Conservation (phyloP, 2,797 vertebrate genomes). For the Calcarius lapponicus region DNA sequence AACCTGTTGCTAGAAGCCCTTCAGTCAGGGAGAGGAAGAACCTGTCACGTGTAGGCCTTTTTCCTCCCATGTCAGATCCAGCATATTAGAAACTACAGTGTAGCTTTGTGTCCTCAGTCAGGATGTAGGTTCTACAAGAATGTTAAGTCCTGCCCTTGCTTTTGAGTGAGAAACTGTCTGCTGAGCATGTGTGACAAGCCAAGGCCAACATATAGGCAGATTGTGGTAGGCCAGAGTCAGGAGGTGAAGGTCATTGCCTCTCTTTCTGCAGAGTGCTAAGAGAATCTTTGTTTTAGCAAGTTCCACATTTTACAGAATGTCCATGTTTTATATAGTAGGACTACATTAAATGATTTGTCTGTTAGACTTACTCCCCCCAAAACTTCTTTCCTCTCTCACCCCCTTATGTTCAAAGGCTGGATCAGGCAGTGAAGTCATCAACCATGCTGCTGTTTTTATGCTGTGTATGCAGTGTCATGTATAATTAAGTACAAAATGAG, state of each 20-base stretch:
- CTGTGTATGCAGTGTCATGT: background rate
- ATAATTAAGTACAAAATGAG: background rate
- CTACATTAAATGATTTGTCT: background rate
- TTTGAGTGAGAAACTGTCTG: background rate
- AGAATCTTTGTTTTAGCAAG: background rate
- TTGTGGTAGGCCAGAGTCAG: too few relatives aligned
- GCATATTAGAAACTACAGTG: background rate
- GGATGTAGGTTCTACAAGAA: background rate
- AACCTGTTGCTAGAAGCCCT: background rate
- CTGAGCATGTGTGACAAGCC: background rate
- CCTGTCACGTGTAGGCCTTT: background rate
- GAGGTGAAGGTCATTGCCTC: background rate
- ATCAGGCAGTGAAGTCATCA: background rate
- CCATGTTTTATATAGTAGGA: background rate
- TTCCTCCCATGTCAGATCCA: background rate
- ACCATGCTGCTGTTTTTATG: background rate
- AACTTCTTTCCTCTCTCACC: background rate
- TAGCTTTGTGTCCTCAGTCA: background rate
- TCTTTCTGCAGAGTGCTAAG: background rate
- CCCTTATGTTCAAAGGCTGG: background rate
- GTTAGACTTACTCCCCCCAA: background rate
- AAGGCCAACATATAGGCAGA: background rate
- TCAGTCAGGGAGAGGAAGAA: background rate
- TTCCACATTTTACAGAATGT: background rate
- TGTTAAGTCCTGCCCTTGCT: background rate